phyloP scores from a whole-genome alignment of 2,888 invertebrate species.

The Thecocarcelia acutangulata region DNA sequence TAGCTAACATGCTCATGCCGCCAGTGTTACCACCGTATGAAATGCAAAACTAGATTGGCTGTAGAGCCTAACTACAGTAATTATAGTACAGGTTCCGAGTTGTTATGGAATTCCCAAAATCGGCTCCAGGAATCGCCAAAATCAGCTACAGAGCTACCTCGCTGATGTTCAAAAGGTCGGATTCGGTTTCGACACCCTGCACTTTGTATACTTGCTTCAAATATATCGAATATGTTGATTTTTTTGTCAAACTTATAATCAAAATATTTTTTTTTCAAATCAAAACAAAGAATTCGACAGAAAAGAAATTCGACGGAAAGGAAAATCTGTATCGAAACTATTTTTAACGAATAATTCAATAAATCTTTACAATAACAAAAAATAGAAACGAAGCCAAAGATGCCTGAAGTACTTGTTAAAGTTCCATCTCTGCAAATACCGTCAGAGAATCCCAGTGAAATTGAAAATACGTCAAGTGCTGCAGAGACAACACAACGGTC shows the following conservation, averaged over 20 bases:
- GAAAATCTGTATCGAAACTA: conserved; percentile 9
- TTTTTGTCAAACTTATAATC: conserved; percentile 2
- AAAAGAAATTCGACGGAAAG: conserved; percentile 2
- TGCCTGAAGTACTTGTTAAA: conserved; percentile 67
- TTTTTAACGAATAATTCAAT: neutral
- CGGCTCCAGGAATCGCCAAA: no score
- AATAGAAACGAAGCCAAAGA: conserved; percentile 12
- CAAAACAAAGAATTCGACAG: neutral
- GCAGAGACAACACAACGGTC: conserved; percentile 60
- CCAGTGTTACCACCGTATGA: no score
- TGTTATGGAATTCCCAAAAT: no score
- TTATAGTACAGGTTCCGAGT: no score
- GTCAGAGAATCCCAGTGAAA: conserved; percentile 64
- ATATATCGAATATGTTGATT: neutral
- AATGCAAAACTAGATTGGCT: no score
- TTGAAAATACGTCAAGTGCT: conserved; percentile 33
- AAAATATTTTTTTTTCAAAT: neutral
- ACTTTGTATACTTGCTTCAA: neutral
- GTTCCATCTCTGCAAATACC: conserved; percentile 62
- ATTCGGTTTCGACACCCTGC: no score
- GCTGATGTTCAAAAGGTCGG: no score
- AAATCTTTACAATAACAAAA: neutral
- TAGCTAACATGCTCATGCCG: no score
- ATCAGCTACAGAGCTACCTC: no score
- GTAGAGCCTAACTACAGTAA: no score